Evolutionary conservation across 2,888 invertebrate species (phyloP), one percentile per base, ranked within the genome.

Genomic region (Liopterus haemorrhoidalis): DNA sequence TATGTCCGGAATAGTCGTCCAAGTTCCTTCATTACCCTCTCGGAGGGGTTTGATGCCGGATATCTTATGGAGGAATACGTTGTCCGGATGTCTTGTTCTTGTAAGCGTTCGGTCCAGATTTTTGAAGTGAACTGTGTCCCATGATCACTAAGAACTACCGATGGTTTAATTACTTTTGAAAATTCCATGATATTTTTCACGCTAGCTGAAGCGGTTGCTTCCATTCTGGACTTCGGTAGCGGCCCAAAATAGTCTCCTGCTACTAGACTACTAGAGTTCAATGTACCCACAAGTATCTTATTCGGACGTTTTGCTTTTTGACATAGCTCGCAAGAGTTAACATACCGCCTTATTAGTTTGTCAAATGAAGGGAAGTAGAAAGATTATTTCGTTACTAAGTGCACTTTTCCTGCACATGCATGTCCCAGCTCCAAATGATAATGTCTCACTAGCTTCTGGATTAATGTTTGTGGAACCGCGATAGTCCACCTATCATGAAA

Each of bases 231-330:
- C 15, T 8, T 22, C 2, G 48, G 46, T 5, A 52, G 19, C 3
- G 50, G 52, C 8, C 50, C 52, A 11, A 37, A 45, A 8, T 51
- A 31, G 30, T 51, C 51, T 2, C 46, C 20, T 6, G 51, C 40
- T 2, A 50, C 24, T 9, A 48, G 16, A 6, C 44, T 21, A 1
- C 25, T 16, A 9, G 41, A 22, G 9, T 42, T 24, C n/a, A 25
- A 11, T 12, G 36, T 22, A 16, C 36, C 42, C n/a, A 18, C 19
- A 11, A n/a, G 12, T 8, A n/a, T 11, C 9, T 15, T 9, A 16
- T 36, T 33, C 2, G 35, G 36, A 14, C 19, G 16, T 19, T 41
- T 41, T 4, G 31, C 22, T 14, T 22, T 41, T 14, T 41, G 36
- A 27, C 42, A 42, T n/a, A 36, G 12, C 11, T 42, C 35, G 11